Evolutionary conservation across 2,888 invertebrate species (phyloP).

Genomic region (Bellardia bayeri): DNA sequence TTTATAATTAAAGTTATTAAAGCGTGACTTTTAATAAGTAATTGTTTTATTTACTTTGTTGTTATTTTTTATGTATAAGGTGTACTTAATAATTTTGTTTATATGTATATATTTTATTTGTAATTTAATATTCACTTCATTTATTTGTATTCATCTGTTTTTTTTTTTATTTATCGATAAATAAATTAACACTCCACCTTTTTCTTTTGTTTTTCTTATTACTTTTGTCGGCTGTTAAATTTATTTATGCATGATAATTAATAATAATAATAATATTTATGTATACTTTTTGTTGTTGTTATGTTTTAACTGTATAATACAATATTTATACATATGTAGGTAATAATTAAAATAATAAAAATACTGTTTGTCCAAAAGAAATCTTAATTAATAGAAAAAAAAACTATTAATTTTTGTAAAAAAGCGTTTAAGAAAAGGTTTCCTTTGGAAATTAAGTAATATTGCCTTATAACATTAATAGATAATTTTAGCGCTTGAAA

Average conservation of each 20-base stretch:
- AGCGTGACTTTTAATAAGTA: conserved; percentile 64
- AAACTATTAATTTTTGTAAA: too few species aligned
- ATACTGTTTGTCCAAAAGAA: neutral
- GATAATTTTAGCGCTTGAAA: too few species aligned
- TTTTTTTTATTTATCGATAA: conserved; percentile 36
- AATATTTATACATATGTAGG: conserved; percentile 17
- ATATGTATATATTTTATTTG: neutral
- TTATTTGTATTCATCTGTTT: neutral
- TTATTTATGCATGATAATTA: conserved; percentile 55
- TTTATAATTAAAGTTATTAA: conserved; percentile 54
- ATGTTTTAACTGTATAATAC: conserved; percentile 39
- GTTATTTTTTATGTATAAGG: conserved; percentile 30
- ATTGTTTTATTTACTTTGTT: conserved; percentile 20
- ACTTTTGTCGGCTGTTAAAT: conserved; percentile 14
- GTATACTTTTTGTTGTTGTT: neutral
- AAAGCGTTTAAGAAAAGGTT: too few species aligned
- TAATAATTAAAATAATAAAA: neutral
- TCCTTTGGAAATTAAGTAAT: too few species aligned
- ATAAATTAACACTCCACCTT: conserved; percentile 65
- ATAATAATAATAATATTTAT: conserved; percentile 52
- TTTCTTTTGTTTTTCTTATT: conserved; percentile 21
- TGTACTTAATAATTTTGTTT: conserved; percentile 43
- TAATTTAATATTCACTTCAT: conserved; percentile 43
- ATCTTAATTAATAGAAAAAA: too few species aligned
- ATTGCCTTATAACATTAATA: too few species aligned